These are phyloP conservation scores for Scotopteryx bipunctaria DNA, from an alignment of 2,888 invertebrate genomes.

Conservation along the genomic window DNA sequence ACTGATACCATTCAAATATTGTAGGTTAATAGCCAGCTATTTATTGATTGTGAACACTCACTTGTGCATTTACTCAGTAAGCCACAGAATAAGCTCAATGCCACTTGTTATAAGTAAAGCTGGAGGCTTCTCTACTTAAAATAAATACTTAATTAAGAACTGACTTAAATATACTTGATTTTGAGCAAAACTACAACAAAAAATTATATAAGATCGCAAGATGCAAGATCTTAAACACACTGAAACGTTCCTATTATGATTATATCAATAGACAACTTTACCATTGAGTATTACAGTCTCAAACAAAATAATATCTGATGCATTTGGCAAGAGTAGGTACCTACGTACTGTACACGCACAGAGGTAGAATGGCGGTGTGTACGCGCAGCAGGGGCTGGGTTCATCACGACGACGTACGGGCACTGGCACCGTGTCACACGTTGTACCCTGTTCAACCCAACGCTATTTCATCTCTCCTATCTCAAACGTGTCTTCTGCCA, in stretches of 20 bases:
- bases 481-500: slow-evolving; percentile 58
- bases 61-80: background rate
- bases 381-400: slow-evolving; percentile 48
- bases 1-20: background rate
- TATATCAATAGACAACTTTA: too few relatives aligned
- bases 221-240: background rate
- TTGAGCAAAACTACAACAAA: too few relatives aligned
- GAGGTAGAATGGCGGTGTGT: slow-evolving; percentile 39
- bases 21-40: background rate
- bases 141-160: background rate
- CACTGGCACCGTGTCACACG: slow-evolving; percentile 51
- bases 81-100: slow-evolving; percentile 1
- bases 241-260: too few relatives aligned
- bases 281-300: slow-evolving; percentile 1
- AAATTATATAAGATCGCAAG: background rate
- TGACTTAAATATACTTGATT: too few relatives aligned
- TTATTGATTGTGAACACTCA: background rate
- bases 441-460: slow-evolving; percentile 56
- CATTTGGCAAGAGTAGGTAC: slow-evolving; percentile 5
- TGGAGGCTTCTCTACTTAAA: background rate
- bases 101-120: slow-evolving; percentile 1
- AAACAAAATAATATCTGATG: slow-evolving; percentile 21
- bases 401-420: slow-evolving; percentile 48
- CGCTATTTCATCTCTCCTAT: slow-evolving; percentile 72
- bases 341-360: too few relatives aligned